phyloP scores from a whole-genome alignment of 2,113 vertebrate species.

The Cepphus grylle region DNA sequence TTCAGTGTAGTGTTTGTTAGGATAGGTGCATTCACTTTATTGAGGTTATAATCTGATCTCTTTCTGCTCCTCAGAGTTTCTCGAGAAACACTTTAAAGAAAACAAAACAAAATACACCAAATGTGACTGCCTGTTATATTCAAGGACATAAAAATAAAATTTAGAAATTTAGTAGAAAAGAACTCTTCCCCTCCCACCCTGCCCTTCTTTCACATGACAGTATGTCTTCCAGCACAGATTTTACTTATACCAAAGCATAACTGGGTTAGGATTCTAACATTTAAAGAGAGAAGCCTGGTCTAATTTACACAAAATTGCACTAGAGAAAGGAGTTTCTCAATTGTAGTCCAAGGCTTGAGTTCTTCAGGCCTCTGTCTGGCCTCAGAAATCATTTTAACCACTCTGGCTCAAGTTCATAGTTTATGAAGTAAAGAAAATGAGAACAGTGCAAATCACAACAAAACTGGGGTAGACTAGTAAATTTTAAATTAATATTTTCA shows the following conservation, averaged over 20 bases:
- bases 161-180: neutral
- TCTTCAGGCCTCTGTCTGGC: neutral
- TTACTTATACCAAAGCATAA: neutral
- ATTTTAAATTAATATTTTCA: neutral
- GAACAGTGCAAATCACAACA: neutral
- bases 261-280: neutral
- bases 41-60: conserved; percentile 93
- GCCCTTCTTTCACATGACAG: neutral
- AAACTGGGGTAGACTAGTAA: neutral
- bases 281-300: neutral
- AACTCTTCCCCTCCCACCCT: fast-evolving
- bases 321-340: neutral
- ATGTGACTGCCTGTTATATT: neutral
- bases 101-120: neutral
- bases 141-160: neutral
- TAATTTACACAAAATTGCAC: neutral
- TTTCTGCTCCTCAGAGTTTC: conserved; percentile 92
- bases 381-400: neutral
- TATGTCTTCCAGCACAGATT: neutral
- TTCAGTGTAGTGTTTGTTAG: conserved; percentile 98
- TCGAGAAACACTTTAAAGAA: conserved; percentile 81
- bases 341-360: neutral
- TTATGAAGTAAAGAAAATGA: neutral
- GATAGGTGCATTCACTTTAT: conserved; percentile 92
- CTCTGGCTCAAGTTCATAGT: neutral